Conservation (phyloP, 2,113 vertebrate species). For the Todiramphus chloris region DNA sequence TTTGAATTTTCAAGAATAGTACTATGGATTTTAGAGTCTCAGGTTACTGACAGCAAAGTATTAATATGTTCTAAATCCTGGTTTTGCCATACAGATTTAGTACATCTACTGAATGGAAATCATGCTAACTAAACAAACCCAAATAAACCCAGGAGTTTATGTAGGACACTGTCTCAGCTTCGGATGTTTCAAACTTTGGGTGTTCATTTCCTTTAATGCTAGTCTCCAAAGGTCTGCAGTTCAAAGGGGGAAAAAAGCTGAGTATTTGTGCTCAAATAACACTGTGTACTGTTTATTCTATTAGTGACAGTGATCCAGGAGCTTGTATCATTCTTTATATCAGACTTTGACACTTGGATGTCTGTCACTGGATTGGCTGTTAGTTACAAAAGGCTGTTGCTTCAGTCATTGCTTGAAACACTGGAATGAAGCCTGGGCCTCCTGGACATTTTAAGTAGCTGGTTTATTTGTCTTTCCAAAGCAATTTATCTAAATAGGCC, state of each 20-base stretch:
- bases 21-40: not conserved
- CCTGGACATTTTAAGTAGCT: slow-evolving; percentile 75
- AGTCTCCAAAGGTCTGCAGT: slow-evolving; percentile 1
- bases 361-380: slow-evolving; percentile 56
- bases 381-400: slow-evolving; percentile 72
- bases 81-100: not conserved
- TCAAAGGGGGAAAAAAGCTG: not conserved
- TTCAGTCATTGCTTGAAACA: slow-evolving; percentile 69
- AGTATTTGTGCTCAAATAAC: slow-evolving; percentile 14
- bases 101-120: not conserved
- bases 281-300: slow-evolving; percentile 18
- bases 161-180: not conserved
- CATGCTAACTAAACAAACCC: not conserved
- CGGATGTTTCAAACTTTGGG: not conserved
- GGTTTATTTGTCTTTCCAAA: slow-evolving; percentile 80
- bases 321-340: slow-evolving; percentile 52
- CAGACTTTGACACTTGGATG: slow-evolving; percentile 71
- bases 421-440: slow-evolving; percentile 71
- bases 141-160: not conserved
- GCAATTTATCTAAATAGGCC: slow-evolving; percentile 77
- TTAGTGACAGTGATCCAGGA: slow-evolving; percentile 9
- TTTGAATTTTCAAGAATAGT: not conserved
- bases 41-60: not conserved
- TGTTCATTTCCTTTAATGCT: slow-evolving; percentile 18
- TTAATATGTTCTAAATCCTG: not conserved